Conservation (phyloP, 2,113 vertebrate genomes). For the Neoarius graeffei region DNA sequence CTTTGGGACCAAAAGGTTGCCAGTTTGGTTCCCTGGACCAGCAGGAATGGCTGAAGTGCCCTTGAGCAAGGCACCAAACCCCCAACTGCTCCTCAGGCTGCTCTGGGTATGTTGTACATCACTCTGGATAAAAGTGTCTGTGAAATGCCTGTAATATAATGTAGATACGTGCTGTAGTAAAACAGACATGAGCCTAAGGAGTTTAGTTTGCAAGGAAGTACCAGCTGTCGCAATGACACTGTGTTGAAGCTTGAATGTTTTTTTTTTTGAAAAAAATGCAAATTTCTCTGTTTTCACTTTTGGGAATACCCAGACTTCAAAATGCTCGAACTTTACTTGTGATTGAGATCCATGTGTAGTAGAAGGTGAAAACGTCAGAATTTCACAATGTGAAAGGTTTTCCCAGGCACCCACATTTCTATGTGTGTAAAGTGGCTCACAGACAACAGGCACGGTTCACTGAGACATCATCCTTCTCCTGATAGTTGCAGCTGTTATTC, state of each 20-base stretch:
- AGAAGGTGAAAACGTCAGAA: background rate
- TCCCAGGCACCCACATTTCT: background rate
- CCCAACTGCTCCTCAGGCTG: too few relatives aligned
- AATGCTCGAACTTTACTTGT: background rate
- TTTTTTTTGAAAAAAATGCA: background rate
- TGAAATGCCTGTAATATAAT: too few relatives aligned
- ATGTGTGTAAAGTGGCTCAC: background rate
- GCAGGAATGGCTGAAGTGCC: too few relatives aligned
- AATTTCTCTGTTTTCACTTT: slow-evolving; percentile 1
- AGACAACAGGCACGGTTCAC: background rate
- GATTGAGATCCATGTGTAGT: background rate
- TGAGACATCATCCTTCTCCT: slow-evolving; percentile 5
- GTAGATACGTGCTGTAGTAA: background rate
- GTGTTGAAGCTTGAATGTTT: background rate
- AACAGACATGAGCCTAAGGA: background rate
- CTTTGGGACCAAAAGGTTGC: too few relatives aligned
- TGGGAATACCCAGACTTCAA: background rate
- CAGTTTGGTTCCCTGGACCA: too few relatives aligned
- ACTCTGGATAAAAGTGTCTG: too few relatives aligned
- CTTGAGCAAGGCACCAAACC: too few relatives aligned
- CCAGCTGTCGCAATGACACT: background rate
- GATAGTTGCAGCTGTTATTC: background rate
- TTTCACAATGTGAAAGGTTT: background rate
- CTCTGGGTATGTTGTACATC: too few relatives aligned
- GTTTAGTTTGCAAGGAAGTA: background rate